Conservation (phyloP, 2,113 vertebrate genomes). For the Melanostigma gelatinosum region DNA sequence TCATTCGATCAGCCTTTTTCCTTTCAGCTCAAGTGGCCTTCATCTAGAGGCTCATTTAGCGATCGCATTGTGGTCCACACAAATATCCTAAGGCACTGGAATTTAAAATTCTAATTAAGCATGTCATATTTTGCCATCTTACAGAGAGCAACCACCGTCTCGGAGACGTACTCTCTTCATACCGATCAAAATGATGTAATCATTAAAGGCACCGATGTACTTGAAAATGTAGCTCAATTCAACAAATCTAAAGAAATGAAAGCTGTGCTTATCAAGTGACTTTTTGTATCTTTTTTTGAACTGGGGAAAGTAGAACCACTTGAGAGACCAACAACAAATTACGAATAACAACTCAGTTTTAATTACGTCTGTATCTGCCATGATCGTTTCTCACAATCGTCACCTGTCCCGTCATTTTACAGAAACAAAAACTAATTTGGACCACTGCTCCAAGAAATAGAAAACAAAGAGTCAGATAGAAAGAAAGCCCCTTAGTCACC, state of each 20-base stretch:
- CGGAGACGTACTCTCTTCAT: constrained; percentile 25
- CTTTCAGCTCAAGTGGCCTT: constrained; percentile 42
- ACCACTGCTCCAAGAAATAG: constrained; percentile 46
- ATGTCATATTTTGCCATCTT: constrained; percentile 23
- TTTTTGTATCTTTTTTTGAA: constrained; percentile 17
- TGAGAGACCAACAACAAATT: constrained; percentile 29
- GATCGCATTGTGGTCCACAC: constrained; percentile 63
- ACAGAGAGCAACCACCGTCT: not conserved
- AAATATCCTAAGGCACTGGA: constrained; percentile 80
- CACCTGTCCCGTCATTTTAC: constrained; percentile 48
- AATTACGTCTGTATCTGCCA: constrained; percentile 80
- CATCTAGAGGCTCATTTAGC: constrained; percentile 31
- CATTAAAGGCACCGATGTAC: constrained; percentile 78
- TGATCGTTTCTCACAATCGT: constrained; percentile 59
- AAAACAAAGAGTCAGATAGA: constrained; percentile 60
- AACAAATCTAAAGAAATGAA: constrained; percentile 43
- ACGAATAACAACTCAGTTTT: not conserved
- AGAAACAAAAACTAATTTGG: constrained; percentile 43
- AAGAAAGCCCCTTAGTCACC: constrained; percentile 78
- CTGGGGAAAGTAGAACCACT: constrained; percentile 42
- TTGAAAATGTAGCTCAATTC: constrained; percentile 58
- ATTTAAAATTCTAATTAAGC: constrained; percentile 70
- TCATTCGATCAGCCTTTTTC: constrained; percentile 17
- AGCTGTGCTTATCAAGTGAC: constrained; percentile 44
- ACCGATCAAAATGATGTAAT: constrained; percentile 56